Evolutionary conservation across 2,113 vertebrate genomes (phyloP).

Genomic region (Struthio camelus): DNA sequence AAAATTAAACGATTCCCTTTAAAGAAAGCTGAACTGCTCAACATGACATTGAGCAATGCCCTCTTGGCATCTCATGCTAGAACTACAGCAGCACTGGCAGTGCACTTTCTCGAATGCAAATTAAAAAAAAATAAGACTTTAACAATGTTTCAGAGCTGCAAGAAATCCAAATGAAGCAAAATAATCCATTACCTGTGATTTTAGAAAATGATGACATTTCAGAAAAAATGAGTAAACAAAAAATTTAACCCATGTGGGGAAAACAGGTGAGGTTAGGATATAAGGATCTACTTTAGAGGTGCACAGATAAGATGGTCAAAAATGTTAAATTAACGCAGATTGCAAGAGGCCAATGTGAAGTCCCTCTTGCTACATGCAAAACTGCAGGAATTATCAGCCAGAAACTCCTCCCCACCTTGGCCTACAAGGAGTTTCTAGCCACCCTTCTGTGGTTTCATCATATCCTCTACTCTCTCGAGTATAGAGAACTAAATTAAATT

Average conservation of each 20-base stretch:
- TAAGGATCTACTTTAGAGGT: neutral
- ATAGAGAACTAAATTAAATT: neutral
- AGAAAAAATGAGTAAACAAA: neutral
- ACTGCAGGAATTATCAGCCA: neutral
- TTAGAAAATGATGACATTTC: neutral
- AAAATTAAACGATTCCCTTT: neutral
- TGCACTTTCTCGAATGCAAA: neutral
- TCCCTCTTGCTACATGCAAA: neutral
- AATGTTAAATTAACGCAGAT: neutral
- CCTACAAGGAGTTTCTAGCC: accelerated
- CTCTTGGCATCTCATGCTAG: neutral
- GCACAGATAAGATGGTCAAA: neutral
- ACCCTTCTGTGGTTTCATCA: neutral
- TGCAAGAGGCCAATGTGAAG: neutral
- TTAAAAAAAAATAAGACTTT: neutral
- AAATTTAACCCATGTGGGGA: neutral
- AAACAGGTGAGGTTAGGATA: neutral
- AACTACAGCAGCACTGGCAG: neutral
- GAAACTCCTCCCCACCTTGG: neutral
- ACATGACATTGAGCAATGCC: neutral
- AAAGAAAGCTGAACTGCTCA: neutral
- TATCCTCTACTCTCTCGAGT: neutral
- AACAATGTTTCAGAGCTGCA: neutral
- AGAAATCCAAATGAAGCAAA: neutral
- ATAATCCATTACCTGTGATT: neutral